Evolutionary conservation across 2,888 invertebrate species (phyloP), one percentile per base, ranked within the genome.

Genomic region (Scotopteryx bipunctaria): DNA sequence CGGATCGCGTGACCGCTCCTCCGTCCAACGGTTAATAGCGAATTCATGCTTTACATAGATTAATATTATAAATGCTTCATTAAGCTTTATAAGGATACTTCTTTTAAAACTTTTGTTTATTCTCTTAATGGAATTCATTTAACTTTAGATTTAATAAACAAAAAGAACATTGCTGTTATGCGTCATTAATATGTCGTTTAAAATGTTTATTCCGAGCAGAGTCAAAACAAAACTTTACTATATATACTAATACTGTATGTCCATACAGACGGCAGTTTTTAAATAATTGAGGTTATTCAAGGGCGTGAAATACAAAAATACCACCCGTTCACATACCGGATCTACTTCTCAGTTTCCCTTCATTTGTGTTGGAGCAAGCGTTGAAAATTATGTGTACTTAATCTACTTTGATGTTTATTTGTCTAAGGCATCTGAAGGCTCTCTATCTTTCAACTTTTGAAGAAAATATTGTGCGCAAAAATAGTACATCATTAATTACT

Each of bases 1-100:
- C 44, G 59, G 69, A 72, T 79, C 71, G 79, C 78, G 73, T 82
- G 81, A 70, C 66, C 59, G 66, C 65, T 65, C 50, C 56, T 32
- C 23, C 36, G 29, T 11, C 16, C 33, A 74, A 74, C 73, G 71
- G 71, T 64, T 69, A 66, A 69, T 64, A 72, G 70, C 68, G 52
- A 73, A 73, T 73, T 67, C 67, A 71, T 67, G 64, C 66, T 68
- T 52, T 71, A 67, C 69, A 67, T 64, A 64, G 64, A 62, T 63
- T 64, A 63, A 55, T 32, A 46, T 52, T 47, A 50, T 54, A 64
- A 64, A 67, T 66, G 63, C 62, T 63, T 52, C 48, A 65, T 54
- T 57, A 53, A 55, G n/a, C n/a, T n/a, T n/a, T n/a, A n/a, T n/a
- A n/a, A n/a, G n/a, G n/a, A n/a, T n/a, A n/a, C n/a, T n/a, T n/a